Conservation (phyloP, 2,888 invertebrate genomes). For the Sminthurinus aureus region DNA sequence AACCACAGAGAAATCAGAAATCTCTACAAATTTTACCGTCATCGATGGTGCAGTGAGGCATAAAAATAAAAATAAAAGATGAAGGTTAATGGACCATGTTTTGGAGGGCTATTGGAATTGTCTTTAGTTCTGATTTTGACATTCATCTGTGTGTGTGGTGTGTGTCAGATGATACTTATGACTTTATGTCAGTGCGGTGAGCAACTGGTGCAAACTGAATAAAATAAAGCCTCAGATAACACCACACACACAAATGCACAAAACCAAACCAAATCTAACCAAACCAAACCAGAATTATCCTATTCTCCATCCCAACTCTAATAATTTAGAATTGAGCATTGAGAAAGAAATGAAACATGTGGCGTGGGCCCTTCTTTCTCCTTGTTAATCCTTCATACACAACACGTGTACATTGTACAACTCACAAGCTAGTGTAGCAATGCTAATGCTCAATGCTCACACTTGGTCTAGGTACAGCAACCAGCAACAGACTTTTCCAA, state of each 20-base stretch:
- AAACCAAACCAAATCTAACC: neutral
- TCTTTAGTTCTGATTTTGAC: neutral
- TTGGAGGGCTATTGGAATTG: too few relatives aligned
- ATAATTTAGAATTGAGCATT: conserved; percentile 1
- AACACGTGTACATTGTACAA: neutral
- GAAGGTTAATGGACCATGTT: too few relatives aligned
- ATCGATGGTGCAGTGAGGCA: too few relatives aligned
- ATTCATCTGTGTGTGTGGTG: neutral
- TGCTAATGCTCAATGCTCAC: too few relatives aligned
- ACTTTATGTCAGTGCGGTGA: neutral
- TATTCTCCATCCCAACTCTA: neutral
- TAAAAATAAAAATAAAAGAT: too few relatives aligned
- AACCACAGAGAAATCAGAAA: too few relatives aligned
- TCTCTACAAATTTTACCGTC: too few relatives aligned
- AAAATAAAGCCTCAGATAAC: conserved; percentile 1
- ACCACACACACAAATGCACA: neutral
- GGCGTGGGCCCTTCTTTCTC: neutral
- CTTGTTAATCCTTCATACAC: neutral
- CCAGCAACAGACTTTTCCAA: too few relatives aligned
- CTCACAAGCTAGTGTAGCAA: neutral
- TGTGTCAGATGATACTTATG: too few relatives aligned
- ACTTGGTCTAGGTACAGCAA: too few relatives aligned
- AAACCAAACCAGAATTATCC: neutral
- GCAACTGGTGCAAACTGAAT: neutral
- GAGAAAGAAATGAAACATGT: conserved; percentile 3